Evolutionary conservation across 2,888 invertebrate species (phyloP).

Genomic region (Meloe dianella): DNA sequence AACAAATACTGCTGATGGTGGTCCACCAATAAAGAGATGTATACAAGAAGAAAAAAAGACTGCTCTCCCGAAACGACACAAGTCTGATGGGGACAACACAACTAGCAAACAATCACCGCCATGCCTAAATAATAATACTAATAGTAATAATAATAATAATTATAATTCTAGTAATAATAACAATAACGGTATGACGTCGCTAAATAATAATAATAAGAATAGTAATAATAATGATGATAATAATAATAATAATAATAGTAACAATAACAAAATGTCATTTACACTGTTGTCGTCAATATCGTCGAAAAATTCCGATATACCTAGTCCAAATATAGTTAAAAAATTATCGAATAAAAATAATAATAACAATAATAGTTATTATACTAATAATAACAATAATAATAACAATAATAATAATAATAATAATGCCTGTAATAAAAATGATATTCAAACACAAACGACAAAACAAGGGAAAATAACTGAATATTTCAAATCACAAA

Average conservation of each 20-base stretch:
- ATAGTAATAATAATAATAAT: slow-evolving; percentile 28
- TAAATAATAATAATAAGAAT: slow-evolving; percentile 26
- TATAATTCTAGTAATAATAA: slow-evolving; percentile 30
- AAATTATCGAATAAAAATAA: slow-evolving; percentile 20
- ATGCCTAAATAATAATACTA: slow-evolving; percentile 45
- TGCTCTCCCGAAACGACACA: slow-evolving; percentile 49
- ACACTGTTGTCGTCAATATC: neutral
- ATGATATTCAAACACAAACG: slow-evolving; percentile 19
- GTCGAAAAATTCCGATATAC: slow-evolving; percentile 13
- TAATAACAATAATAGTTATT: no score
- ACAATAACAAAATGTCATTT: slow-evolving; percentile 22
- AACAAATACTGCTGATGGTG: slow-evolving; percentile 34
- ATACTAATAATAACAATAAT: no score
- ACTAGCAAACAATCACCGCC: slow-evolving; percentile 48
- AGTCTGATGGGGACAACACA: slow-evolving; percentile 40
- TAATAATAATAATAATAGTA: slow-evolving; percentile 25
- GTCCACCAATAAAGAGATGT: slow-evolving; percentile 38
- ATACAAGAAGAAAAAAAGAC: slow-evolving; percentile 44
- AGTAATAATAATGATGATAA: slow-evolving; percentile 28
- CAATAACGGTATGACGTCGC: slow-evolving; percentile 35
- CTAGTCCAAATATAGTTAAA: slow-evolving; percentile 34
- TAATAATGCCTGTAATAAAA: slow-evolving; percentile 20
- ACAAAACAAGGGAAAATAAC: slow-evolving; percentile 77
- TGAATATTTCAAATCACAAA: slow-evolving; percentile 83
- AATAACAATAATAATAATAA: slow-evolving; percentile 21